Percentiles rank a stretch among this genome's conserved stretches.
phyloP scores from a whole-genome alignment of 2,797 vertebrate species.

The Scomberomorus guttatus region DNA sequence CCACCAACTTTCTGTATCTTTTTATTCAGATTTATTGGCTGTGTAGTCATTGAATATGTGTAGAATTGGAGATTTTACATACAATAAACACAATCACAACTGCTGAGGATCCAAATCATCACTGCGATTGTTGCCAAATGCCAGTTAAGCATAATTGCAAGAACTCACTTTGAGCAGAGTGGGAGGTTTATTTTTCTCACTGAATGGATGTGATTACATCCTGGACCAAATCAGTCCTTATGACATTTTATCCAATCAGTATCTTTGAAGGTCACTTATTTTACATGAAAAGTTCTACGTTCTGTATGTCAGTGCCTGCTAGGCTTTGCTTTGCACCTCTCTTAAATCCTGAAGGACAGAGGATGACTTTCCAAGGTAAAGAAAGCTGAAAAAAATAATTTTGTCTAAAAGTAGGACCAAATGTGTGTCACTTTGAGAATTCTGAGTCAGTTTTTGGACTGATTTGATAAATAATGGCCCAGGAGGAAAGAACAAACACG shows the following conservation, averaged over 20 bases:
- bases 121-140: not conserved
- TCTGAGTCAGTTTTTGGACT: slow-evolving; percentile 12
- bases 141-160: not conserved
- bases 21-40: too few species aligned
- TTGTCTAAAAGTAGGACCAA: slow-evolving; percentile 5
- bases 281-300: not conserved
- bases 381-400: not conserved
- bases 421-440: slow-evolving; percentile 9
- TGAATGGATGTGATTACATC: not conserved
- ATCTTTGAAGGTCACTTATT: not conserved
- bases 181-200: not conserved
- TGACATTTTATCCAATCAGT: not conserved
- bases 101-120: not conserved
- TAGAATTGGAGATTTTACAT: not conserved
- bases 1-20: too few species aligned
- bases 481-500: not conserved
- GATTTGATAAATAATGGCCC: not conserved
- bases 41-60: too few species aligned
- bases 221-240: not conserved
- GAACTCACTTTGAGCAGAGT: not conserved
- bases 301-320: not conserved
- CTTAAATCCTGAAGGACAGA: not conserved
- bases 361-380: not conserved
- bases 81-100: not conserved
- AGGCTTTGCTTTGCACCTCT: too few species aligned